Base-by-base conservation (phyloP, 2,888 invertebrate species). In the Nesidiocoris tenuis region DNA sequence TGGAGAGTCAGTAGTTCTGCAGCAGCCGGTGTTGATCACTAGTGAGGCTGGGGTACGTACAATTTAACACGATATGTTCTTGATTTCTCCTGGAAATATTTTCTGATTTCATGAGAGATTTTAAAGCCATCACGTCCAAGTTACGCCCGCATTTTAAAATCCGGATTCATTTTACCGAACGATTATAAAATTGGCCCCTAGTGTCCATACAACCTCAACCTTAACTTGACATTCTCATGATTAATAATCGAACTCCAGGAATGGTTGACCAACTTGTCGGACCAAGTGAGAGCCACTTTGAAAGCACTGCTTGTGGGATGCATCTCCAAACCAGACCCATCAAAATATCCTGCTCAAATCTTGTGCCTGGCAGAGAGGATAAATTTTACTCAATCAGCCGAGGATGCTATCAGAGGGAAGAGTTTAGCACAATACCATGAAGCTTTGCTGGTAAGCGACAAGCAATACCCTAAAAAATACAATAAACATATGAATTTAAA, bases 341-440 rank as follows among this genome's bases (percentile, higher is more conserved):
- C 83, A 16, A 87, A 86, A 80, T 91, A 87, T 82, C 91, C 91
- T 63, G 90, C 89, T 1, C 91, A 96, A 87, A 90, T 96, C 79
- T 85, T 97, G 57, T 94, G 95, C 82, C 86, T 96, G 64, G 89
- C 92, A 1, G 93, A 95, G 82, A 91, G 90, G 81, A 90, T 98
- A 71, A 87, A 90, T 72, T 98, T 97, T 83, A 94, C 95, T 0
- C 89, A 89, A 78, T 90, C 90, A 82, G 89, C 92, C 79, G 97
- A 98, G 84, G 89, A 89, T 81, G 91, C 94, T 1, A 91, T 97
- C 79, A 83, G 84, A 19, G 71, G n/a, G n/a, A 71, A 67, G 25
- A 70, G 74, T 23, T 39, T 78, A 54, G 17, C n/a, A 2, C 57
- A 39, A 25, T 77, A 74, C 54, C 65, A 65, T 1, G 25, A 63